Base-by-base conservation (phyloP, 2,888 invertebrate genomes). In the Sinelater perroti region DNA sequence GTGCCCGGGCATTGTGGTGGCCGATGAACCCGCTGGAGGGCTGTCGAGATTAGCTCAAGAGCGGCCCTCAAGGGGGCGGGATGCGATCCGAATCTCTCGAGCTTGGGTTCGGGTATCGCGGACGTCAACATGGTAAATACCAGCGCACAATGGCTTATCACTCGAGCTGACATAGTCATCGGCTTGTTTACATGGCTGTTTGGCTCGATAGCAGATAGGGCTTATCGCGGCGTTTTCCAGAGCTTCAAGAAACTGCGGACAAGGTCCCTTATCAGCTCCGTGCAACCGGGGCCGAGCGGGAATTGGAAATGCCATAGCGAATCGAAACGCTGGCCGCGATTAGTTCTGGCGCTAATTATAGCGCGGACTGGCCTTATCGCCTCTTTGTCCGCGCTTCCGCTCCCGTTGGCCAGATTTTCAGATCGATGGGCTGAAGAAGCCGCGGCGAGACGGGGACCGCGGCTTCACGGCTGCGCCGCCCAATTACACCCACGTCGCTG, bases 121-220 rank as follows among this genome's bases (percentile, higher is more conserved):
- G 8, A 30, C 7, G n/a, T 30, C 30, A 5, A 30, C 30, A 2
- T 35, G 38, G 38, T 38, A 21, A 38, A 38, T 38, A 11, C 21
- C 38, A 11, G 13, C 20, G 21, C 18, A 36, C 11, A 38, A 38
- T 21, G 2, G 7, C n/a, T n/a, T 38, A 38, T 38, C 38, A 5
- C n/a, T n/a, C n/a, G n/a, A n/a, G n/a, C n/a, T n/a, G n/a, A n/a
- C n/a, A n/a, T n/a, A n/a, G n/a, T n/a, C 17, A 53, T 46, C 53
- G 36, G 14, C 44, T 33, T 53, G 53, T 53, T 53, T 45, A 53
- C 53, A 35, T 46, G 53, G 11, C 45, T 53, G 53, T 53, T 53
- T 45, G 17, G 28, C 11, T 35, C 30, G 53, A 53, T 53, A 53
- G 36, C 13, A 13, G 36, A 52, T 52, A 45, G 26, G 10, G 7